Percentiles rank a stretch among this genome's conserved stretches.
phyloP scores from a whole-genome alignment of 92 coral and sea anemone species.

The Zoanthus gigantus region DNA sequence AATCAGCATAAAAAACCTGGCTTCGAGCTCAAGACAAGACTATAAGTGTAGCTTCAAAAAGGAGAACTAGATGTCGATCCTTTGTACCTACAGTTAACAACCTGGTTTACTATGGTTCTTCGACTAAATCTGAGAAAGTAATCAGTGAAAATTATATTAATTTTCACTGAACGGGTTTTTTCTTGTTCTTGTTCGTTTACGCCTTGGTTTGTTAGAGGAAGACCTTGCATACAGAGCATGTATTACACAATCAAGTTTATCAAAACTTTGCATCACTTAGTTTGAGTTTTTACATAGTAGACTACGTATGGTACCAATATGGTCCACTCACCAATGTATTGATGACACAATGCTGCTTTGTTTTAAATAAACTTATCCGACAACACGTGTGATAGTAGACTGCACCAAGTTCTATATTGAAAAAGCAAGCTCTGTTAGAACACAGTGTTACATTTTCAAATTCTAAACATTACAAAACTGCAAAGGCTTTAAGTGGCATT shows the following conservation, averaged over 20 bases:
- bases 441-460: constrained; percentile 69
- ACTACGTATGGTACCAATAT: constrained; percentile 56
- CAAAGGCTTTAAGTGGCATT: constrained; percentile 1
- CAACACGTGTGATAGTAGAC: constrained; percentile 53
- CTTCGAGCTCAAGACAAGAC: constrained; percentile 19
- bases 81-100: neutral
- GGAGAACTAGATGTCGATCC: neutral
- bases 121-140: constrained; percentile 28
- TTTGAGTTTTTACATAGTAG: constrained; percentile 62
- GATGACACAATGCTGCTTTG: constrained; percentile 32
- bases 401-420: constrained; percentile 71
- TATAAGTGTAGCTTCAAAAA: neutral
- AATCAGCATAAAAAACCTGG: constrained; percentile 41
- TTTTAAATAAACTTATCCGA: constrained; percentile 63
- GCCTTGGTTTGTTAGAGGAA: constrained; percentile 68
- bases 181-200: constrained; percentile 57
- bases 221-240: constrained; percentile 54
- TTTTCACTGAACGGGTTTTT: constrained; percentile 39
- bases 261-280: constrained; percentile 69
- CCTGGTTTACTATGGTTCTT: constrained; percentile 48
- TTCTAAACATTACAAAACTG: constrained; percentile 30
- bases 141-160: neutral
- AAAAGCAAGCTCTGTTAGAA: constrained; percentile 65
- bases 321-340: constrained; percentile 60
- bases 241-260: constrained; percentile 57